These are phyloP conservation scores for Dasyprocta punctata DNA, from an alignment of 2,113 vertebrate genomes.

Conservation along the genomic window DNA sequence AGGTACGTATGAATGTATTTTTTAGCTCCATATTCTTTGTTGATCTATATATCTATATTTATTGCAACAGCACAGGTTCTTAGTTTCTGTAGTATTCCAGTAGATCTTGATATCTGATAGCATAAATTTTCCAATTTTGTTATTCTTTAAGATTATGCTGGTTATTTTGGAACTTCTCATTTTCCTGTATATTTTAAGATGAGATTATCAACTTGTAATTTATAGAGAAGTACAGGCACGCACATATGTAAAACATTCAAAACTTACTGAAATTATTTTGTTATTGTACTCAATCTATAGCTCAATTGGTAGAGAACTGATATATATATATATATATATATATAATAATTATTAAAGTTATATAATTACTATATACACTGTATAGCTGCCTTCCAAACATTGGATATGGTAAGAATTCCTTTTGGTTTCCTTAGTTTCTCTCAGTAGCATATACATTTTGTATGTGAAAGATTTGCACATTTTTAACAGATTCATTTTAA, in stretches of 20 bases:
- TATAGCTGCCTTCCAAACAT: neutral
- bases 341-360: neutral
- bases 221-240: neutral
- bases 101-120: neutral
- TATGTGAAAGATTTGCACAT: neutral
- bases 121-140: neutral
- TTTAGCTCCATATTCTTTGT: neutral
- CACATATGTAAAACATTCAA: neutral
- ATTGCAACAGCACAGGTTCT: neutral
- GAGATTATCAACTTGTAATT: neutral
- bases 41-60: neutral
- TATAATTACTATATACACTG: neutral
- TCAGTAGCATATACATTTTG: neutral
- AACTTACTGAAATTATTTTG: neutral
- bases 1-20: neutral
- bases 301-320: neutral
- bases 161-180: neutral
- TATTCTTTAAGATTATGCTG: slow-evolving; percentile 14
- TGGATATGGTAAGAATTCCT: neutral
- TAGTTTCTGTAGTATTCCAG: slow-evolving; percentile 10
- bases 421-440: neutral
- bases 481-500: neutral
- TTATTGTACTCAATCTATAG: neutral
- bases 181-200: slow-evolving; percentile 2
- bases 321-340: neutral